Base-by-base conservation (phyloP, 2,888 invertebrate species). In the Platypus cylindrus region DNA sequence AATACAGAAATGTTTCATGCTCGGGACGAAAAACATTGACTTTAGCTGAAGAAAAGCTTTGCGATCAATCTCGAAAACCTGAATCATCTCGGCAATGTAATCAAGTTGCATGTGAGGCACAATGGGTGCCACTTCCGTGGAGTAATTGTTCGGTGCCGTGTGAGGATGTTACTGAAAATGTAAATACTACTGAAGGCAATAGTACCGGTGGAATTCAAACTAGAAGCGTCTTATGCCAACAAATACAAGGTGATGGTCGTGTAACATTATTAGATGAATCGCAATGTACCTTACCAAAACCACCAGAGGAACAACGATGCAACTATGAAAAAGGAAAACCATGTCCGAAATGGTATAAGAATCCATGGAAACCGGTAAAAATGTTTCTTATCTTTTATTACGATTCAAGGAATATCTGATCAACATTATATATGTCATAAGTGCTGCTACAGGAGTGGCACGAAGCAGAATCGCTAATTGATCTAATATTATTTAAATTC, bases 291-390 rank as follows among this genome's bases (percentile, higher is more conserved):
- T 81, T 80, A 1, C 71, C 75, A 1, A 81, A 80, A 52, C 87
- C 85, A 0, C 65, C 69, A 3, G 67, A 71, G 8, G 68, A 68
- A 37, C 73, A 79, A 51, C 67, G 72, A 34, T 93, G 93, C 59
- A 86, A 85, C 58, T 18, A 40, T 69, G n/a, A n/a, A n/a, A n/a
- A 71, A 34, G 77, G 79, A 38, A 68, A 75, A 17, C 71, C 75
- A 16, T 93, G 93, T 54, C 89, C 94, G 0, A 70, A 72, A 32
- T 95, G 90, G 83, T 83, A 85, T 54, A 66, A 75, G 16, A 89
- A 83, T 34, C 82, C 83, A 3, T 97, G 95, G 95, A 80, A 78
- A 56, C 82, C 87, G 47, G 89, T 89, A 64, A 67, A 73, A 22
- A 36, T n/a, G 17, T 12, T 3, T 14, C n/a, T n/a, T n/a, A n/a